phyloP scores from a whole-genome alignment of 1,140 invertebrate genomes.

The Lepeophtheirus salmonis region DNA sequence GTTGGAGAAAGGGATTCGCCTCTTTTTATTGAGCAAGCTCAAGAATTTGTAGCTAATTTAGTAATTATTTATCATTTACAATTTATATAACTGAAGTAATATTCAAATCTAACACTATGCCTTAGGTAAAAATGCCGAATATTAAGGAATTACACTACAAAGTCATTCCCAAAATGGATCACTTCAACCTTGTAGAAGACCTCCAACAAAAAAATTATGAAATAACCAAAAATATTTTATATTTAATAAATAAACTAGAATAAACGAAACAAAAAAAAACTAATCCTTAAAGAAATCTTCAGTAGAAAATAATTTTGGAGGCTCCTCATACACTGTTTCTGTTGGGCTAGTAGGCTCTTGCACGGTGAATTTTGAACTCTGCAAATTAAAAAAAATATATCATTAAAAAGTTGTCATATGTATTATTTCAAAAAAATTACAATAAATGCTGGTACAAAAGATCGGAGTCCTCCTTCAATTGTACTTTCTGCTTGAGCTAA shows the following conservation, averaged over 20 bases:
- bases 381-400: not conserved
- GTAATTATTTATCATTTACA: not conserved
- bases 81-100: not conserved
- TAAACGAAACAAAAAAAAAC: not conserved
- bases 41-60: not conserved
- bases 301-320: not conserved
- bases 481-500: not conserved
- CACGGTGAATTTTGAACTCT: not conserved
- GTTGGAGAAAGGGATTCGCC: not conserved
- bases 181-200: constrained; percentile 13
- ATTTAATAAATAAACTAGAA: not conserved
- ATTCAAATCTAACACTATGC: not conserved
- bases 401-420: too few relatives aligned
- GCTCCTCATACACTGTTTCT: not conserved
- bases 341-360: not conserved
- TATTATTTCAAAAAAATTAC: not conserved
- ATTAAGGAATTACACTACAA: not conserved
- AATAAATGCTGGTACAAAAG: not conserved
- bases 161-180: not conserved
- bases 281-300: not conserved
- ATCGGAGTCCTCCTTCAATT: not conserved
- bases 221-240: constrained; percentile 8
- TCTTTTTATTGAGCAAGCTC: not conserved
- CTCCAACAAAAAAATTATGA: not conserved
- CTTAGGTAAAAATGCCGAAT: not conserved